Conservation (phyloP, 1,140 invertebrate species). For the Drosophila neocordata region DNA sequence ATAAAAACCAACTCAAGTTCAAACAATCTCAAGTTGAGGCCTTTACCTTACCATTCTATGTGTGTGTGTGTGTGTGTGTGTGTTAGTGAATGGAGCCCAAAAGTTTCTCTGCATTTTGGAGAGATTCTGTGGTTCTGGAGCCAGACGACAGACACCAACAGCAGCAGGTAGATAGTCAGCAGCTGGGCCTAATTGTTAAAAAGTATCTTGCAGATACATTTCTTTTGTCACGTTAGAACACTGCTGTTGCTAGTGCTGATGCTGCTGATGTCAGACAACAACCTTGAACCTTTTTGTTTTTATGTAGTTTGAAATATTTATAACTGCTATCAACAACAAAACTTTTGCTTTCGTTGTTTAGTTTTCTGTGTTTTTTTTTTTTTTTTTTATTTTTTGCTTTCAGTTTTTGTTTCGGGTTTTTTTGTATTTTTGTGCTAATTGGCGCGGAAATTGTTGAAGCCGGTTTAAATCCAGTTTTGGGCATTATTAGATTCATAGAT, state of each 20-base stretch:
- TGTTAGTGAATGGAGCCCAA: constrained; percentile 33
- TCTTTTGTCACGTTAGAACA: constrained; percentile 76
- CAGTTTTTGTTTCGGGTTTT: constrained; percentile 1
- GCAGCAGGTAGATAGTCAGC: constrained; percentile 44
- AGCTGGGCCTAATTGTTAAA: constrained; percentile 70
- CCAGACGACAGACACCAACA: constrained; percentile 35
- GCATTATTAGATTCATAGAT: constrained; percentile 54
- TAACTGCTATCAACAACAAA: constrained; percentile 68
- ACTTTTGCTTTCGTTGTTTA: constrained; percentile 73
- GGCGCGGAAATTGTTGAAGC: constrained; percentile 68
- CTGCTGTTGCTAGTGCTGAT: neutral
- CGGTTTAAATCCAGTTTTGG: constrained; percentile 58
- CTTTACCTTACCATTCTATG: constrained; percentile 17
- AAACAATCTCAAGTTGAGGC: constrained; percentile 46
- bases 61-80: neutral
- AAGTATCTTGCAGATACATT: constrained; percentile 77
- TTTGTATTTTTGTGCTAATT: constrained; percentile 55
- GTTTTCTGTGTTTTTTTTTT: neutral
- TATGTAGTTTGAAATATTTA: constrained; percentile 55
- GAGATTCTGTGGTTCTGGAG: constrained; percentile 4
- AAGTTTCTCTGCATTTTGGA: constrained; percentile 41
- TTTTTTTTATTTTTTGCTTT: constrained; percentile 1
- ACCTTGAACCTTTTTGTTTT: constrained; percentile 73
- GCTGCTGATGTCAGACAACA: constrained; percentile 74
- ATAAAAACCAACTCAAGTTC: constrained; percentile 24